These are phyloP conservation scores for Ceratina australensis DNA, from an alignment of 1,140 invertebrate species.

Conservation along the genomic window DNA sequence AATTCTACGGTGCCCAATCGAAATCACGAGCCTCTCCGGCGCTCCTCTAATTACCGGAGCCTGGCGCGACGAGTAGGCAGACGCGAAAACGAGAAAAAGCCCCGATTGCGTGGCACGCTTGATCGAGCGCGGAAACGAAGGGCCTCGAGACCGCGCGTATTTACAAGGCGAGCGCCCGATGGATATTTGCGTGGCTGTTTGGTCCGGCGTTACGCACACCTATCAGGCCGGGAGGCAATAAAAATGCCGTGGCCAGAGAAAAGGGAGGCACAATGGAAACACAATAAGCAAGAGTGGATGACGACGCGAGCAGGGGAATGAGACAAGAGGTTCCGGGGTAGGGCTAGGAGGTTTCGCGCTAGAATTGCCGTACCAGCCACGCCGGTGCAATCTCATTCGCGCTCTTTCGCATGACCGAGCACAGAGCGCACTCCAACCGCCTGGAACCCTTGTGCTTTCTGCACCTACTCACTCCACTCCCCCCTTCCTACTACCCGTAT, in stretches of 20 bases:
- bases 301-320: constrained; percentile 49
- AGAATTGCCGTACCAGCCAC: constrained; percentile 68
- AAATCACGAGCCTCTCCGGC: constrained; percentile 15
- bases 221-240: constrained; percentile 42
- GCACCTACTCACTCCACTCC: constrained; percentile 46
- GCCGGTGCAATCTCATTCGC: constrained; percentile 74
- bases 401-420: constrained; percentile 70
- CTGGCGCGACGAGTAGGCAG: no score
- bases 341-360: constrained; percentile 36
- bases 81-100: constrained; percentile 3
- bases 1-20: background rate
- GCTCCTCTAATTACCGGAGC: constrained; percentile 24
- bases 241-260: constrained; percentile 63
- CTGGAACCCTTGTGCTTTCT: constrained; percentile 55
- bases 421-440: constrained; percentile 51
- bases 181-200: constrained; percentile 53
- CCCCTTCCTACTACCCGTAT: constrained; percentile 15
- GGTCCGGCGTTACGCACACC: constrained; percentile 52
- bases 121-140: constrained; percentile 50
- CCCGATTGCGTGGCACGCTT: constrained; percentile 48
- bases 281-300: constrained; percentile 68
- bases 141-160: constrained; percentile 27
- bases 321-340: constrained; percentile 40
- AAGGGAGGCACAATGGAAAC: constrained; percentile 66
- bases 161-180: constrained; percentile 40